phyloP scores from a whole-genome alignment of 2,888 invertebrate genomes.

The Watsonalla cultraria region DNA sequence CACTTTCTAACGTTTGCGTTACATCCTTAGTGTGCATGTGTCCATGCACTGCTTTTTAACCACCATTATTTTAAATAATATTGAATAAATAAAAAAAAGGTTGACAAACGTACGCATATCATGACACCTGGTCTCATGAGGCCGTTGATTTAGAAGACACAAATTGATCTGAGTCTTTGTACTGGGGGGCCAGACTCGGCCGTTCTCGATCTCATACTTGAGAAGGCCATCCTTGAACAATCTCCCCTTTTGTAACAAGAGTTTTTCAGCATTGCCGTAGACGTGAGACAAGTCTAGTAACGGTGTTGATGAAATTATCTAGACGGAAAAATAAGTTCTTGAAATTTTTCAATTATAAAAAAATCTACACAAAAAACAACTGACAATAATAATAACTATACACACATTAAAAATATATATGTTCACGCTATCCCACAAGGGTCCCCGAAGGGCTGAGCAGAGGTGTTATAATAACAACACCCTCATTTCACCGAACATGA shows the following conservation, averaged over 20 bases:
- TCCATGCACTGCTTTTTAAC: too few relatives aligned
- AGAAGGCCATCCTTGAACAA: conserved; percentile 31
- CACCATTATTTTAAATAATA: too few relatives aligned
- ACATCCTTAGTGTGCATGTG: too few relatives aligned
- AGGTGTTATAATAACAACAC: too few relatives aligned
- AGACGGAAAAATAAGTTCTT: not conserved
- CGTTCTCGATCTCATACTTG: conserved; percentile 35
- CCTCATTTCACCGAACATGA: too few relatives aligned
- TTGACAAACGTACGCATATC: conserved; percentile 25
- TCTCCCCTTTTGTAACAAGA: conserved; percentile 22
- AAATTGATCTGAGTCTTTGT: conserved; percentile 20
- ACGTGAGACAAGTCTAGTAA: conserved; percentile 31
- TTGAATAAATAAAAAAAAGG: not conserved
- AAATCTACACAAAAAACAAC: too few relatives aligned
- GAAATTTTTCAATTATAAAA: too few relatives aligned
- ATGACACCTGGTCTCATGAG: conserved; percentile 33
- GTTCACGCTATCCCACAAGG: too few relatives aligned
- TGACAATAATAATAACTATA: too few relatives aligned
- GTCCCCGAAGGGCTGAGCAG: too few relatives aligned
- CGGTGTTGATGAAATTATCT: conserved; percentile 38
- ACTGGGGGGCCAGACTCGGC: conserved; percentile 43
- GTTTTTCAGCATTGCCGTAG: conserved; percentile 25
- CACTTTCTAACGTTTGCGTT: too few relatives aligned
- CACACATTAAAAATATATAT: too few relatives aligned
- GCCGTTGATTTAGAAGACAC: conserved; percentile 28